A percentile compares a stretch with the other conserved stretches of the same genome.
These are phyloP conservation scores for Arenaria interpres DNA, from an alignment of 2,113 vertebrate genomes.

Conservation along the genomic window DNA sequence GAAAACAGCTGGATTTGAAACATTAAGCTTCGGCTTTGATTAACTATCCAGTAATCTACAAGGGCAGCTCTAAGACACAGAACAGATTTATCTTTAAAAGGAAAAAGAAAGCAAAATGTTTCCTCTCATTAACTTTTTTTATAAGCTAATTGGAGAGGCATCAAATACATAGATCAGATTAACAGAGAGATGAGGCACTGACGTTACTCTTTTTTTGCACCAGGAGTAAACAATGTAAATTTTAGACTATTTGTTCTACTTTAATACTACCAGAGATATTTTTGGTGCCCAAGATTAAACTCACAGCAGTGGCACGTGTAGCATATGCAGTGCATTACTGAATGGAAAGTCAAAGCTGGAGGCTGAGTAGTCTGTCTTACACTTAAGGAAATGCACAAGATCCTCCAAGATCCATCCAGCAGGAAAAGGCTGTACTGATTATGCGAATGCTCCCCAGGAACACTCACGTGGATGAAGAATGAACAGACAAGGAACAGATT, in stretches of 20 bases:
- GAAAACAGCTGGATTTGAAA: slow-evolving; percentile 15
- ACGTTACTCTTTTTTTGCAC: not conserved
- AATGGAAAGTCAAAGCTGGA: not conserved
- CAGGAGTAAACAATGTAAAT: not conserved
- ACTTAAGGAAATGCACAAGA: not conserved
- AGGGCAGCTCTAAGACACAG: not conserved
- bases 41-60: not conserved
- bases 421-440: not conserved
- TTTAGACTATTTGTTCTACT: not conserved
- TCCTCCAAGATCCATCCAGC: not conserved
- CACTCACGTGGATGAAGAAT: not conserved
- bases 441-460: not conserved
- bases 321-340: not conserved
- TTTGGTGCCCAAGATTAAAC: not conserved
- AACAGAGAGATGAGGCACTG: not conserved
- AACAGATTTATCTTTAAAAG: not conserved
- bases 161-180: not conserved
- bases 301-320: not conserved
- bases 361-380: not conserved
- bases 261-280: not conserved
- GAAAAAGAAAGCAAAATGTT: not conserved
- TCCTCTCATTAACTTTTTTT: not conserved
- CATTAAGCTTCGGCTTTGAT: not conserved
- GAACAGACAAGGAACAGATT: not conserved
- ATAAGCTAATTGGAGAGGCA: not conserved